phyloP scores from a whole-genome alignment of 2,113 vertebrate genomes.

The Colistium nudipinnis region DNA sequence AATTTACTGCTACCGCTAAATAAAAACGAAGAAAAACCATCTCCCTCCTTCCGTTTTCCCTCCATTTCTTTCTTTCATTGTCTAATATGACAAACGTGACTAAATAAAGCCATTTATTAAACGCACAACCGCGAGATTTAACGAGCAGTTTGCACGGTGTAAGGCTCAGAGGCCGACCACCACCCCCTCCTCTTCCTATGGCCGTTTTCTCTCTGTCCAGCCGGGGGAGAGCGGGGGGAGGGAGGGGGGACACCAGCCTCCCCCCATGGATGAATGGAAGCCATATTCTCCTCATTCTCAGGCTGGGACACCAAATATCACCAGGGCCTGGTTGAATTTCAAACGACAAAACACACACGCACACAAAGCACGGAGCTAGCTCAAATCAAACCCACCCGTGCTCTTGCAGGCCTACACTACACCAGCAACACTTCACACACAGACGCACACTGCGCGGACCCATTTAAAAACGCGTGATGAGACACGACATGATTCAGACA shows the following conservation, averaged over 20 bases:
- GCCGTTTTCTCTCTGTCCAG: slow-evolving; percentile 26
- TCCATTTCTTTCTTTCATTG: neutral
- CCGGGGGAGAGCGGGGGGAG: neutral
- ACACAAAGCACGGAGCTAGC: slow-evolving; percentile 27
- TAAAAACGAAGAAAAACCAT: slow-evolving; percentile 50
- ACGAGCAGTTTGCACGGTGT: slow-evolving; percentile 56
- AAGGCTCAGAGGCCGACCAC: slow-evolving; percentile 66
- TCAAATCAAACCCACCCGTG: slow-evolving; percentile 43
- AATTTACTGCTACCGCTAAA: slow-evolving; percentile 71
- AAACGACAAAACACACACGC: too few species aligned
- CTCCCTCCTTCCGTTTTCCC: neutral
- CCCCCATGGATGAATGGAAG: slow-evolving; percentile 81
- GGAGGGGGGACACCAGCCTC: slow-evolving; percentile 50
- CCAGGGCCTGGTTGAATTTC: slow-evolving; percentile 30
- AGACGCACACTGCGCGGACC: too few species aligned
- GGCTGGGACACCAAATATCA: slow-evolving; percentile 37
- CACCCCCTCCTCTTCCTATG: slow-evolving; percentile 37
- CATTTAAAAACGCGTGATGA: neutral
- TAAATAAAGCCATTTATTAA: neutral
- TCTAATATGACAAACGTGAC: neutral
- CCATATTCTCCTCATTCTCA: slow-evolving; percentile 77
- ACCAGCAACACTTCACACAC: slow-evolving; percentile 51
- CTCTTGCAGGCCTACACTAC: slow-evolving; percentile 47
- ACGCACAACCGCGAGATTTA: neutral
- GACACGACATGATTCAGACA: slow-evolving; percentile 60